A percentile compares a stretch with the other conserved stretches of the same genome.
These are phyloP conservation scores for Piaya cayana DNA, from an alignment of 2,113 vertebrate genomes.

Conservation along the genomic window DNA sequence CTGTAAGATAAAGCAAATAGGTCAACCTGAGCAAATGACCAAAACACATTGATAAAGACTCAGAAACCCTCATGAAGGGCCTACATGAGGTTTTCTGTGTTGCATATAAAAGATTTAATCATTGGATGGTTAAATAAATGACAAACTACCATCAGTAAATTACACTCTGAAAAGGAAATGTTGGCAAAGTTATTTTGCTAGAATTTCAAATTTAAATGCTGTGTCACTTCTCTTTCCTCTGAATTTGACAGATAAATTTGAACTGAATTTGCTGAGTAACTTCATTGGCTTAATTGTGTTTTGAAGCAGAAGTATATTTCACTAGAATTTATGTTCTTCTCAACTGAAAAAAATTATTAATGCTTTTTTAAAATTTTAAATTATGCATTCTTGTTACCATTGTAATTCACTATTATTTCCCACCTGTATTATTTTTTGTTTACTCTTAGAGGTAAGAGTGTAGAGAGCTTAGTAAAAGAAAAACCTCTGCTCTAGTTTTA, in stretches of 20 bases:
- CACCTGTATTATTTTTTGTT: neutral
- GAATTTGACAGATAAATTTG: neutral
- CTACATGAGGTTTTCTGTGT: neutral
- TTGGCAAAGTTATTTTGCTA: neutral
- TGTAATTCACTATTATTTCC: neutral
- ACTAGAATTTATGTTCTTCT: neutral
- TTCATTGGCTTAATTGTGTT: neutral
- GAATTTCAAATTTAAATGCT: neutral
- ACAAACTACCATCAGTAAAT: neutral
- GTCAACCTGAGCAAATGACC: neutral
- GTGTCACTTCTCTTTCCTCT: neutral
- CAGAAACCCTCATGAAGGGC: neutral
- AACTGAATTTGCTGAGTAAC: neutral
- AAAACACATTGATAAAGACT: neutral
- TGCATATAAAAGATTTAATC: neutral
- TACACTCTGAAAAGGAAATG: neutral
- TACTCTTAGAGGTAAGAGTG: neutral
- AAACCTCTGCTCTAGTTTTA: neutral
- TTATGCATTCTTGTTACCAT: neutral
- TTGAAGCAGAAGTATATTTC: neutral
- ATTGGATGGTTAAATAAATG: neutral
- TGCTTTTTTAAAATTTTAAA: too few relatives aligned
- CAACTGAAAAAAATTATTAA: neutral
- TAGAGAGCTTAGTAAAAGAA: neutral
- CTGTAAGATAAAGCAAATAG: neutral